These are phyloP conservation scores for Tenualosa thibaudeaui DNA, from an alignment of 2,797 vertebrate genomes.

Conservation along the genomic window DNA sequence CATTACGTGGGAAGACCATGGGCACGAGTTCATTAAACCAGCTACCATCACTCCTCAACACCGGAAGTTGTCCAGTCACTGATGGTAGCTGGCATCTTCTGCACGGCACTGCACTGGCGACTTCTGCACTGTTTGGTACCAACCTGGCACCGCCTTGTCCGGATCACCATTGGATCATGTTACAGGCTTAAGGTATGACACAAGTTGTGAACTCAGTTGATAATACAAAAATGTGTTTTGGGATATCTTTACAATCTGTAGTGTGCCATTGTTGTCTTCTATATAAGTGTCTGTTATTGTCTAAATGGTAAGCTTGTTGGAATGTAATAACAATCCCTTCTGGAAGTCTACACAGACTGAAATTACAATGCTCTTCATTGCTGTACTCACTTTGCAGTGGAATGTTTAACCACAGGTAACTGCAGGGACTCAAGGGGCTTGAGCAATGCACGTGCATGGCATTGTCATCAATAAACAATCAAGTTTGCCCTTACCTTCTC, in stretches of 20 bases:
- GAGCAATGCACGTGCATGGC: not conserved
- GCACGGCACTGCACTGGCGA: no score
- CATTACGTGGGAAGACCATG: no score
- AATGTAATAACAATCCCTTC: not conserved
- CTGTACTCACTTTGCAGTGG: not conserved
- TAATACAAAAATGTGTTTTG: not conserved
- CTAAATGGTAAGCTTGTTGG: not conserved
- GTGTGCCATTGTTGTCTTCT: not conserved
- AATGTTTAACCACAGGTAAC: not conserved
- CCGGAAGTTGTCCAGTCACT: no score
- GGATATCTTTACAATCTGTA: not conserved
- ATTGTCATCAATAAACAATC: not conserved
- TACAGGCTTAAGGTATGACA: no score
- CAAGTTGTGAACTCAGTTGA: not conserved
- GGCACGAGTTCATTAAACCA: no score
- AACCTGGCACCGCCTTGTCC: no score
- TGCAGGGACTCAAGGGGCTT: not conserved
- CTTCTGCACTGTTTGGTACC: no score
- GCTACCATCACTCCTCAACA: no score
- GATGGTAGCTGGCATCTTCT: no score
- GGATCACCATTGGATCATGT: no score
- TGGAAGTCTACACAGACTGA: not conserved
- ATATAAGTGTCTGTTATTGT: not conserved
- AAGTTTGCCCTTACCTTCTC: not conserved
- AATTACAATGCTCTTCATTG: not conserved